phyloP scores from a whole-genome alignment of 1,140 invertebrate genomes.

The Heliothis subflexa region DNA sequence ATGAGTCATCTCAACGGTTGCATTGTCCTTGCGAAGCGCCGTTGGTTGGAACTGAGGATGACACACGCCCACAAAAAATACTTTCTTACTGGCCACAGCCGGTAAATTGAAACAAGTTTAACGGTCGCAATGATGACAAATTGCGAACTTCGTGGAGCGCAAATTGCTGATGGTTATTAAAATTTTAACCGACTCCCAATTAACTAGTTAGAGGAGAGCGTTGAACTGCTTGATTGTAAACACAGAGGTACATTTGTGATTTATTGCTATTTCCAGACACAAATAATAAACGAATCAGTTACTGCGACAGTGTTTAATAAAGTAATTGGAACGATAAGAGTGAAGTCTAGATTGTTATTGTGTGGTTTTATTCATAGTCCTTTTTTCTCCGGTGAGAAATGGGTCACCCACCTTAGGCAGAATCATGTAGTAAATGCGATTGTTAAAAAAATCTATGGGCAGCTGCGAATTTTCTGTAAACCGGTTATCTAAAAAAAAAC shows the following conservation, averaged over 20 bases:
- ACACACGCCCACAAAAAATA: slow-evolving; percentile 58
- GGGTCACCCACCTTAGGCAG: too few species aligned
- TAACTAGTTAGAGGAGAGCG: slow-evolving; percentile 22
- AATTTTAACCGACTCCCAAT: slow-evolving; percentile 37
- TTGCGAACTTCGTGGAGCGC: slow-evolving; percentile 10
- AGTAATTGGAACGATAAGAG: slow-evolving; percentile 1
- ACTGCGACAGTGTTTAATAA: slow-evolving; percentile 8
- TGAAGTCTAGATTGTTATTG: background rate
- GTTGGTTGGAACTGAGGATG: slow-evolving; percentile 46
- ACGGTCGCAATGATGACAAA: slow-evolving; percentile 59
- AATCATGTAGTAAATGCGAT: too few species aligned
- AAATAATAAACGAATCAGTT: slow-evolving; percentile 14
- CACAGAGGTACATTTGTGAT: background rate
- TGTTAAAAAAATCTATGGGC: too few species aligned
- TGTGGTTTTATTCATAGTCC: too few species aligned
- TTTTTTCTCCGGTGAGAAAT: too few species aligned
- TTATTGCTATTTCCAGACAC: slow-evolving; percentile 26
- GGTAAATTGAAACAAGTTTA: slow-evolving; percentile 66
- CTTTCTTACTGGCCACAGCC: slow-evolving; percentile 51
- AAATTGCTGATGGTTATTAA: slow-evolving; percentile 29
- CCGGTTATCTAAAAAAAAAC: too few species aligned
- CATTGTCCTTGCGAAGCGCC: slow-evolving; percentile 52
- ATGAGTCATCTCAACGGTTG: slow-evolving; percentile 59
- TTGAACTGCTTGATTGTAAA: slow-evolving; percentile 13
- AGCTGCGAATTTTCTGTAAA: too few species aligned